These are phyloP conservation scores for Antechinus stuartii DNA, from an alignment of 2,113 vertebrate genomes.

Conservation along the genomic window DNA sequence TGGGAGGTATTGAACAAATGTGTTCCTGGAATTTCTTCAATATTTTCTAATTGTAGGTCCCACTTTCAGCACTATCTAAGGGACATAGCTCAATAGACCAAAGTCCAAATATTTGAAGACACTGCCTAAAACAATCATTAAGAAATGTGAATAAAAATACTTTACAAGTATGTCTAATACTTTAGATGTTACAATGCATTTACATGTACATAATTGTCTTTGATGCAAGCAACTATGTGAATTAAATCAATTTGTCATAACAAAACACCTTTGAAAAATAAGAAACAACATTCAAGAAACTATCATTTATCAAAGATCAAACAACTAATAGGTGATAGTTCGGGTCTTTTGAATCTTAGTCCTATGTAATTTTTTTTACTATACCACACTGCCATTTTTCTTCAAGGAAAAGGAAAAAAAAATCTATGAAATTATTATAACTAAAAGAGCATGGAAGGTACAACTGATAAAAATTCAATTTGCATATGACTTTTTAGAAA, in stretches of 20 bases:
- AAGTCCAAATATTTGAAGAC: background rate
- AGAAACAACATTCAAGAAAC: background rate
- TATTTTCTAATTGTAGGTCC: background rate
- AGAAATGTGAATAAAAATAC: no score
- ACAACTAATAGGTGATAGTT: background rate
- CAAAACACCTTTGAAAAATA: background rate
- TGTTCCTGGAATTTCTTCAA: background rate
- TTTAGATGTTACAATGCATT: no score
- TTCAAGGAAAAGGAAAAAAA: background rate
- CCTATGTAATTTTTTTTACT: background rate
- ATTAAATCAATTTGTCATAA: background rate
- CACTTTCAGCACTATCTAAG: background rate
- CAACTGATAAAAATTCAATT: background rate
- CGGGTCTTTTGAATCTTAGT: background rate
- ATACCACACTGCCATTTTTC: background rate
- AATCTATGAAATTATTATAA: background rate
- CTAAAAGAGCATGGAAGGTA: background rate
- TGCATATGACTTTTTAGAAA: background rate
- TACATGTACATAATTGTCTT: background rate
- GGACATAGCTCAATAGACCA: background rate
- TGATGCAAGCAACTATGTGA: background rate
- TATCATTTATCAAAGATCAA: background rate
- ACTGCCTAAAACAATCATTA: no score
- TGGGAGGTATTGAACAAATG: background rate
- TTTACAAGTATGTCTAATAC: no score